phyloP scores from a whole-genome alignment of 2,888 invertebrate genomes.

The Gandaritis pyraliata region DNA sequence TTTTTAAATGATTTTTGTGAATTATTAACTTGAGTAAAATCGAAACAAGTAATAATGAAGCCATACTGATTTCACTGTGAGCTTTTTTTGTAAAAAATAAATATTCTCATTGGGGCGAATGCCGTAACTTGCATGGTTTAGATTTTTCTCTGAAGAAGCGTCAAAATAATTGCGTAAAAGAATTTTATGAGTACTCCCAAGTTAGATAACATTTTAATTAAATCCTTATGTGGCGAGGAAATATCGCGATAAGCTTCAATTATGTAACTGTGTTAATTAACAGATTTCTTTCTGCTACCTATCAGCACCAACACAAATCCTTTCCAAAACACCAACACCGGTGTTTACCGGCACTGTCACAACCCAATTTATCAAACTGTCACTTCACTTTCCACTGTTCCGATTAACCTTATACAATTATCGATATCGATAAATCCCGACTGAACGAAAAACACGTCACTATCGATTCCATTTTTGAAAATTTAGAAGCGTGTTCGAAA shows the following conservation, averaged over 20 bases:
- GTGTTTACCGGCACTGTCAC: slow-evolving; percentile 43
- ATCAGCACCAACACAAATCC: slow-evolving; percentile 35
- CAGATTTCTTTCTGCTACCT: slow-evolving; percentile 21
- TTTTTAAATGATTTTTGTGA: no score
- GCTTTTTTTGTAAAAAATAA: no score
- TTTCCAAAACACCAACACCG: slow-evolving; percentile 40
- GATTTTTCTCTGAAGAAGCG: not conserved
- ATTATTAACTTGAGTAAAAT: no score
- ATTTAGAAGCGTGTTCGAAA: slow-evolving; percentile 43
- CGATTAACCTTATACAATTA: slow-evolving; percentile 47
- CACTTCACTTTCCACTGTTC: slow-evolving; percentile 49
- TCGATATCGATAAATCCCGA: slow-evolving; percentile 47
- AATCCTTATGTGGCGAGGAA: slow-evolving; percentile 14
- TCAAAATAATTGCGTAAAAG: not conserved
- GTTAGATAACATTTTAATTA: slow-evolving; percentile 8
- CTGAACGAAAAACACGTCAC: slow-evolving; percentile 32
- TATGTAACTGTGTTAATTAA: slow-evolving; percentile 14
- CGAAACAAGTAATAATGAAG: no score
- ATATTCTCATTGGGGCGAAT: no score
- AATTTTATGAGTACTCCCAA: slow-evolving; percentile 5
- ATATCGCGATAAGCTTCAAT: slow-evolving; percentile 9
- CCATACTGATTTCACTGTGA: no score
- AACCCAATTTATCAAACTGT: slow-evolving; percentile 46
- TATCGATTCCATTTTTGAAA: slow-evolving; percentile 47
- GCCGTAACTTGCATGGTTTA: no score